Conservation (phyloP, 2,888 invertebrate genomes). For the Drosophila quinaria region DNA sequence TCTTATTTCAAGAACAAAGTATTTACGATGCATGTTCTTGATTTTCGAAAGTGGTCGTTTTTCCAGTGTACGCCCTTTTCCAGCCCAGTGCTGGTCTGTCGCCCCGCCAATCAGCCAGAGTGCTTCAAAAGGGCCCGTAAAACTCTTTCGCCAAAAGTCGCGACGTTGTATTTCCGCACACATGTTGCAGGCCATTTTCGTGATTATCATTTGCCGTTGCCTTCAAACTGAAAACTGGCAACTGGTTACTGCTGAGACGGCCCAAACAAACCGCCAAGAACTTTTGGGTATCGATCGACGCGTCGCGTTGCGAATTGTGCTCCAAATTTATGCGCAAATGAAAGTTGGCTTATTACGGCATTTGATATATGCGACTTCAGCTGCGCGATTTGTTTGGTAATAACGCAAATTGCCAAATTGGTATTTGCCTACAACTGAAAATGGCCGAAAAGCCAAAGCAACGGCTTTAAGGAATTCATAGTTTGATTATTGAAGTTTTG, state of each 20-base stretch:
- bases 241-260: constrained; percentile 26
- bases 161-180: constrained; percentile 78
- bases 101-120: constrained; percentile 70
- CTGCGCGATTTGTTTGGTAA: constrained; percentile 18
- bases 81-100: constrained; percentile 1
- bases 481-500: neutral
- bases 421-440: neutral
- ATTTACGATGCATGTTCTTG: too few relatives aligned
- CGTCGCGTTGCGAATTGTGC: constrained; percentile 29
- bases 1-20: too few relatives aligned
- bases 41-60: too few relatives aligned
- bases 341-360: constrained; percentile 54
- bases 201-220: constrained; percentile 76
- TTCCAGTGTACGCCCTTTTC: too few relatives aligned
- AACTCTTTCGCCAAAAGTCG: constrained; percentile 76
- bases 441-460: neutral
- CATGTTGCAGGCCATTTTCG: constrained; percentile 79
- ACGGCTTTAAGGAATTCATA: neutral
- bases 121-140: constrained; percentile 61
- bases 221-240: constrained; percentile 14
- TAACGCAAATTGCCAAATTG: constrained; percentile 15
- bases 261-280: constrained; percentile 13
- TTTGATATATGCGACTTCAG: constrained; percentile 38
- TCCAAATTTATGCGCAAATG: constrained; percentile 61
- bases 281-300: constrained; percentile 52